These are phyloP conservation scores for Neotoxoptera formosana DNA, from an alignment of 1,140 invertebrate species.

Conservation along the genomic window DNA sequence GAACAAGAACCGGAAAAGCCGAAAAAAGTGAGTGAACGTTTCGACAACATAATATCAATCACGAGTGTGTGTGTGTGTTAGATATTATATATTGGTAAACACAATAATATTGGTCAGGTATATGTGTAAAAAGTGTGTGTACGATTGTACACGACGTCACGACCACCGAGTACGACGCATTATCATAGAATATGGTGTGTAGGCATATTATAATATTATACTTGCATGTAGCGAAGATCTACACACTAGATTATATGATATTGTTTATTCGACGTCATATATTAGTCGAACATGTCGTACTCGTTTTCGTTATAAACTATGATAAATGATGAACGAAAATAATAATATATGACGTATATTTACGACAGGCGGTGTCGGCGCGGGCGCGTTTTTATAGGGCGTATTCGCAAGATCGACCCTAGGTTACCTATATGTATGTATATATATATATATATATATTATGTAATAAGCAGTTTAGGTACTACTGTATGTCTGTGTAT, in stretches of 20 bases:
- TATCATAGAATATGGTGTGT: background rate
- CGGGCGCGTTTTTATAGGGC: background rate
- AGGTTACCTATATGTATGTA: too few species aligned
- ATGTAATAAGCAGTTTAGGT: background rate
- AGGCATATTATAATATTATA: background rate
- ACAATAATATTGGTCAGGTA: too few species aligned
- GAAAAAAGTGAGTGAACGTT: conserved; percentile 26
- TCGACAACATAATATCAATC: background rate
- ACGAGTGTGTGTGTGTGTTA: background rate
- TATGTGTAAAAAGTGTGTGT: too few species aligned
- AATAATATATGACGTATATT: background rate
- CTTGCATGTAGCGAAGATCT: background rate
- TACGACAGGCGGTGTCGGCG: background rate
- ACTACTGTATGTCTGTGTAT: background rate
- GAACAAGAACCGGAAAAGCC: conserved; percentile 41
- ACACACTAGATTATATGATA: background rate
- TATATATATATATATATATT: too few species aligned
- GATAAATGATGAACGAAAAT: background rate
- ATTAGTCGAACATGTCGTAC: too few species aligned
- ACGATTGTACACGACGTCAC: background rate
- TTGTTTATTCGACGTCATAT: background rate
- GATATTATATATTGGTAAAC: background rate
- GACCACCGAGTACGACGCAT: too few species aligned
- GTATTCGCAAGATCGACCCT: background rate
- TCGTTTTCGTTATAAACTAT: background rate